Evolutionary conservation across 2,888 invertebrate genomes (phyloP).

Genomic region (Mylabris sibirica): DNA sequence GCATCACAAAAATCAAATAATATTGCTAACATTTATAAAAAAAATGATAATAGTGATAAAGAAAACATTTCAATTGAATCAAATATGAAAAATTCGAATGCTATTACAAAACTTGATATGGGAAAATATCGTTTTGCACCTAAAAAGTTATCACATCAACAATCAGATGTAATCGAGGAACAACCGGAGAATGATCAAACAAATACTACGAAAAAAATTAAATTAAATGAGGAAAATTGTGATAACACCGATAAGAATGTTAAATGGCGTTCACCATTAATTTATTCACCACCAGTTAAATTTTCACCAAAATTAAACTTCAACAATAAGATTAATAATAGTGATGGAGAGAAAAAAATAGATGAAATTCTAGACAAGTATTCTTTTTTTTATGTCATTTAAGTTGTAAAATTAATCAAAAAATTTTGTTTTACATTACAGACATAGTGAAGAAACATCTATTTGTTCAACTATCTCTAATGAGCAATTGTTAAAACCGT

Average conservation of each 20-base stretch:
- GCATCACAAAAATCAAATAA: not conserved
- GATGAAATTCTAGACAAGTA: constrained; percentile 21
- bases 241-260: constrained; percentile 39
- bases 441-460: not conserved
- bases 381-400: not conserved
- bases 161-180: not conserved
- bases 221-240: constrained; percentile 16
- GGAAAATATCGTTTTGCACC: constrained; percentile 14
- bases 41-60: not conserved
- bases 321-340: constrained; percentile 8
- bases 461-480: not conserved
- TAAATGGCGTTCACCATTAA: constrained; percentile 55
- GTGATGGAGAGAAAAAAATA: constrained; percentile 1
- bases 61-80: not conserved
- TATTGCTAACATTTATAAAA: not conserved
- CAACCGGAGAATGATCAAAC: constrained; percentile 5
- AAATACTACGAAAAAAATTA: constrained; percentile 9
- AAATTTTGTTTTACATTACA: constrained; percentile 2
- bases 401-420: not conserved
- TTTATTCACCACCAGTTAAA: constrained; percentile 49
- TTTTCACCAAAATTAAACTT: constrained; percentile 45
- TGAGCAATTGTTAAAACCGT: not conserved
- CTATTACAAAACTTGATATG: not conserved
- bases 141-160: constrained; percentile 11
- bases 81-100: not conserved